Evolutionary conservation across 2,113 vertebrate species (phyloP).

Genomic region (Mustelus asterias): DNA sequence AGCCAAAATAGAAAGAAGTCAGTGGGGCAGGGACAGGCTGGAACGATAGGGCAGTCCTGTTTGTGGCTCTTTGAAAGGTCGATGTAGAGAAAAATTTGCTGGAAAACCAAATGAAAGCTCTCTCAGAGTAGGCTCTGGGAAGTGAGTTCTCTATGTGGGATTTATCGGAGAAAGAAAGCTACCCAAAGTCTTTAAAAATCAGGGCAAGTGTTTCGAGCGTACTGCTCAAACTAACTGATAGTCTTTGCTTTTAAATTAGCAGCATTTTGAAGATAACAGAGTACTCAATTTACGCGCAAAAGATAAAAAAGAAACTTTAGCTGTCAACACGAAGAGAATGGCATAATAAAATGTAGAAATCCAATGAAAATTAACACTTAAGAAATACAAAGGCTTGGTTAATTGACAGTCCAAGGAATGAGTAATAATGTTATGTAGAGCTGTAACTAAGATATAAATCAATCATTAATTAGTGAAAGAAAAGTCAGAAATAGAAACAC

Average conservation of each 20-base stretch:
- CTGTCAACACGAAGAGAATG: background rate
- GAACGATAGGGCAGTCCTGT: too few relatives aligned
- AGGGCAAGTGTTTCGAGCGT: background rate
- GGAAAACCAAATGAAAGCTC: background rate
- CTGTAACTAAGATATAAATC: background rate
- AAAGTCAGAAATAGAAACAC: background rate
- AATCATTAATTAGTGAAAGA: background rate
- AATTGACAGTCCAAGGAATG: background rate
- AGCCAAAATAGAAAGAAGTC: too few relatives aligned
- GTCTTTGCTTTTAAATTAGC: background rate
- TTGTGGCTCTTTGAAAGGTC: too few relatives aligned
- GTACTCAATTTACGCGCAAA: background rate
- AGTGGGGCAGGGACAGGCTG: too few relatives aligned
- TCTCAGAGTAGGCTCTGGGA: background rate
- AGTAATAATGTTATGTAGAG: background rate
- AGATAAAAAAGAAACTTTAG: background rate
- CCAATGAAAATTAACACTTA: background rate
- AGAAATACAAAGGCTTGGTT: background rate
- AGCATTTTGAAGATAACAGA: background rate
- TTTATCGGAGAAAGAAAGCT: background rate
- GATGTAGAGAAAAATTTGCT: too few relatives aligned
- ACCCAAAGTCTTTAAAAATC: background rate
- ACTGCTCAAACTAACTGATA: background rate
- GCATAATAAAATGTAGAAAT: background rate
- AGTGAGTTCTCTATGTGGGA: background rate